Base-by-base conservation (phyloP, 2,113 vertebrate genomes). In the rabbit (Oryctolagus cuniculus) region DNA sequence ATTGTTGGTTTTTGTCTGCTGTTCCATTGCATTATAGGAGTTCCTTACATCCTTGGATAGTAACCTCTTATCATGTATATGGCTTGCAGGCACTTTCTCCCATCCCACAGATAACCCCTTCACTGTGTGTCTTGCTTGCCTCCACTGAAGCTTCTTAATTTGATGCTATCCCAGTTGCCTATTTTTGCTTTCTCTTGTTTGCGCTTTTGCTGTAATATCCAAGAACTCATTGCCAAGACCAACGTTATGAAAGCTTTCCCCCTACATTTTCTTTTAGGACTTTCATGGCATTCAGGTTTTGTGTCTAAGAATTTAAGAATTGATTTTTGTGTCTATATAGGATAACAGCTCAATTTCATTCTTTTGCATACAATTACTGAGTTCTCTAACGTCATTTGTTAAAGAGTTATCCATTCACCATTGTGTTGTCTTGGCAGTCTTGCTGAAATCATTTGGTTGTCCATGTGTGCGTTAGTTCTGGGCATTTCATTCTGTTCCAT, bases 141-240 rank as follows among this genome's bases (percentile, higher is more conserved):
- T 44, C 19, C 13, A 58, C 55, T 73, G 77, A 24, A 11, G 12
- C n/a, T 55, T 53, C 61, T 61, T 29, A 87, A 38, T 69, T 31
- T 74, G 49, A 61, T n/a, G 2, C 51, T 25, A 24, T 67, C 5
- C 13, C 24, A 12, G 83, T 87, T 75, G 17, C 67, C 15, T 80
- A 6, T 69, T 84, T 78, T 94, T 84, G 17, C 44, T 89, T 92
- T 64, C 34, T 84, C 22, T 84, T 36, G 64, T 51, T n/a, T 53
- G 16, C 49, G 27, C 53, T 81, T 77, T 73, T n/a, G 53, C 27
- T 31, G 6, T 73, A 34, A 66, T 84, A 27, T 69, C 11, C 55
- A 89, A 89, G 72, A 87, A 78, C 70, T 84, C 13, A 84, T 77
- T 2, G n/a, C 21, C 36, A 93, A 82, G 38, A 61, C 17, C 22